Conservation (phyloP, 2,888 invertebrate genomes). For the Microplitis manilae region DNA sequence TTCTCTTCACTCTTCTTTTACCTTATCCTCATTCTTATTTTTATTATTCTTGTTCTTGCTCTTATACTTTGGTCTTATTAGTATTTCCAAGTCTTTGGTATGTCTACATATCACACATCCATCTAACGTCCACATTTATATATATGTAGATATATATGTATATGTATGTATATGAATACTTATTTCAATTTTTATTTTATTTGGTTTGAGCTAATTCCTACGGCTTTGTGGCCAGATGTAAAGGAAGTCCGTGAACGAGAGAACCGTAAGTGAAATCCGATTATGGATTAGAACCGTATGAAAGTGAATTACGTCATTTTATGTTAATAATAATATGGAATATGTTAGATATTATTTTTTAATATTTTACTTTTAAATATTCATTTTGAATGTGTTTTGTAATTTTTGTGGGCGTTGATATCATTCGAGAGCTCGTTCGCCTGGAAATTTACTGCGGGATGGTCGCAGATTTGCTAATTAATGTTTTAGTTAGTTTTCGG, state of each 20-base stretch:
- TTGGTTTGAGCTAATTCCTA: slow-evolving; percentile 25
- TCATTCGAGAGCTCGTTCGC: too few species aligned
- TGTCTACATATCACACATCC: slow-evolving; percentile 19
- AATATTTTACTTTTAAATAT: too few species aligned
- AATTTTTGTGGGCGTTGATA: too few species aligned
- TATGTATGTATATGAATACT: not conserved
- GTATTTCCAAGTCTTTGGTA: too few species aligned
- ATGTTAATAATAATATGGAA: too few species aligned
- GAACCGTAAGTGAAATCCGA: slow-evolving; percentile 16
- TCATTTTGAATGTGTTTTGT: too few species aligned
- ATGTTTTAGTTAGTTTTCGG: too few species aligned
- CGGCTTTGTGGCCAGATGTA: slow-evolving; percentile 26
- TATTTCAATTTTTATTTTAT: slow-evolving; percentile 8
- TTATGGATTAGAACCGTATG: slow-evolving; percentile 25
- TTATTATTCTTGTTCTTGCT: slow-evolving; percentile 32
- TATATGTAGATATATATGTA: not conserved
- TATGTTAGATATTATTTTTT: too few species aligned
- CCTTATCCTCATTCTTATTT: slow-evolving; percentile 33
- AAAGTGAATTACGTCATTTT: slow-evolving; percentile 4
- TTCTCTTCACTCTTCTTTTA: slow-evolving; percentile 22
- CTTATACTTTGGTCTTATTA: not conserved
- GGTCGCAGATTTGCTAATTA: too few species aligned
- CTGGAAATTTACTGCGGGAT: too few species aligned
- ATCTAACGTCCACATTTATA: slow-evolving; percentile 40
- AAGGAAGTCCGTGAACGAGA: slow-evolving; percentile 9